Base-by-base conservation (phyloP, 2,797 vertebrate species). In the Fundulus diaphanus region DNA sequence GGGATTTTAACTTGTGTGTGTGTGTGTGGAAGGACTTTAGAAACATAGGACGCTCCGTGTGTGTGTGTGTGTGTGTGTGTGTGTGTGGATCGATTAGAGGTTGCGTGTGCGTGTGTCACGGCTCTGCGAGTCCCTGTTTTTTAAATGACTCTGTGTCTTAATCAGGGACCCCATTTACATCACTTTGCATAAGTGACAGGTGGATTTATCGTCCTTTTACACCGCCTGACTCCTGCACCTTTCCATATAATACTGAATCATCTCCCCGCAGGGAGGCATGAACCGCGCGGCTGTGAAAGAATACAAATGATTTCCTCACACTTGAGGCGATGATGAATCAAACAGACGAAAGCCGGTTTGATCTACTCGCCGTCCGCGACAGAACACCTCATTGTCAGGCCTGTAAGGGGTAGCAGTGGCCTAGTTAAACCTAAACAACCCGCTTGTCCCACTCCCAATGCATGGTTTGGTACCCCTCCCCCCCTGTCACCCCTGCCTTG, bases 171-270 rank as follows among this genome's bases (percentile, higher is more conserved):
- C 86, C 92, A 94, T 96, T 95, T 95, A 94, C 95, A 95, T 94
- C 89, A 90, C 92, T 95, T 95, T 95, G 92, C 94, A 94, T 96
- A 95, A 94, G 92, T 95, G 94, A 94, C 94, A 93, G 92, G 80
- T 89, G 92, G 93, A 95, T 95, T 95, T 94, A 95, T 94, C 89
- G 90, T 91, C 87, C 90, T 92, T 90, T 92, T 93, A 93, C 93
- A 89, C 91, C 24, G 89, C 86, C 91, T 88, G 91, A 92, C 93
- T 92, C 87, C 86, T 92, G 93, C 93, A 90, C 91, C 93, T 92
- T 87, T 92, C 86, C 92, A 90, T 90, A 93, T 93, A 92, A 94
- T 85, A 92, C 90, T 92, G 92, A 93, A 93, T 93, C 92, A 93
- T 94, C 87, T 90, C 85, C 78, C 92, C 89, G 61, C 83, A 29